Conservation (phyloP, 2,888 invertebrate species). For the Cecidostiba fungosa region DNA sequence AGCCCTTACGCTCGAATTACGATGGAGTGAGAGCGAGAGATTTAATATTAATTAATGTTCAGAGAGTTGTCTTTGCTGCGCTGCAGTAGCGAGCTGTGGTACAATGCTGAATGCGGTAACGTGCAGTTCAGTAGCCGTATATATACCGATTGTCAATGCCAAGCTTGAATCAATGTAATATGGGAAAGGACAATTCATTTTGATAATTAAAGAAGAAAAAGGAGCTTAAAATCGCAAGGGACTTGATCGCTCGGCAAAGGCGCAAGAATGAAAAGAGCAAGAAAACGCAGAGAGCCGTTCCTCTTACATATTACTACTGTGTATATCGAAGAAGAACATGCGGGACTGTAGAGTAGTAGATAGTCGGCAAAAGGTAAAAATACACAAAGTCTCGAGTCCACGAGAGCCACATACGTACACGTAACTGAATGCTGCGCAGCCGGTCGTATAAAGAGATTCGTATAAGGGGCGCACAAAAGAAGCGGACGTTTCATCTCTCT, state of each 20-base stretch:
- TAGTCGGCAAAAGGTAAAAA: background rate
- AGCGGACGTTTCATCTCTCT: constrained; percentile 30
- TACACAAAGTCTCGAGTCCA: background rate
- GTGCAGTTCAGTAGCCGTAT: background rate
- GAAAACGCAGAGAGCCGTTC: background rate
- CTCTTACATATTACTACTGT: too few species aligned
- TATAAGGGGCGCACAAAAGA: constrained; percentile 17
- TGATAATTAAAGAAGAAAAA: background rate
- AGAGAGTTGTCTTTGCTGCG: background rate
- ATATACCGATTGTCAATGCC: background rate
- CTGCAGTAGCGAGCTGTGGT: background rate
- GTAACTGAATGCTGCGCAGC: background rate
- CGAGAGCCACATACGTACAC: background rate
- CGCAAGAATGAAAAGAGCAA: background rate
- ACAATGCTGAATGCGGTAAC: background rate
- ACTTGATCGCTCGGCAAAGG: too few species aligned
- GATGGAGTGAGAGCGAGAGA: background rate
- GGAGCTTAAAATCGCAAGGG: background rate
- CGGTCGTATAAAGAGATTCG: constrained; percentile 22
- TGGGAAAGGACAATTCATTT: background rate
- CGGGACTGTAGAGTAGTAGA: background rate
- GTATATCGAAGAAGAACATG: background rate
- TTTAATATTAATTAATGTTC: constrained; percentile 48
- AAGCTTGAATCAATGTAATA: constrained; percentile 12
- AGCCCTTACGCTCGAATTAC: background rate